Conservation (phyloP, 2,888 invertebrate species). For the Cheilosia pagana region DNA sequence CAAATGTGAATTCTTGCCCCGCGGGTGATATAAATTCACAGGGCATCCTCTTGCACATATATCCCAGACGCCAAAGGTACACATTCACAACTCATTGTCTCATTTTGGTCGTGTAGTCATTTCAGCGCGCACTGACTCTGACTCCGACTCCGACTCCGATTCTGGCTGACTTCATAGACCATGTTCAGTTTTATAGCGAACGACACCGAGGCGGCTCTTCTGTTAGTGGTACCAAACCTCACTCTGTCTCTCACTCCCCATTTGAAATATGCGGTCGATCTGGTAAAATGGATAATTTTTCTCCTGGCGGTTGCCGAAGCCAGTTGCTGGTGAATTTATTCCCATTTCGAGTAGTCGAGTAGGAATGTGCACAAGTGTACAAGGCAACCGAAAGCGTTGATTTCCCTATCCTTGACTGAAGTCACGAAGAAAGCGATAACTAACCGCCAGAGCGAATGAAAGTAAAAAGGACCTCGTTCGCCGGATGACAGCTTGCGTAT, state of each 20-base stretch:
- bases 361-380: slow-evolving; percentile 21
- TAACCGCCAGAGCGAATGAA: slow-evolving; percentile 42
- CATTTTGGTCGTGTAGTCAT: slow-evolving; percentile 65
- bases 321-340: slow-evolving; percentile 68
- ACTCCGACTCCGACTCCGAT: slow-evolving; percentile 4
- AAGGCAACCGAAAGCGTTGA: slow-evolving; percentile 38
- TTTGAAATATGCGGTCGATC: slow-evolving; percentile 74
- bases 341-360: slow-evolving; percentile 57
- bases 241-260: slow-evolving; percentile 56
- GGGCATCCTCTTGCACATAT: slow-evolving; percentile 9
- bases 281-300: slow-evolving; percentile 73
- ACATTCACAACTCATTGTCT: slow-evolving; percentile 70
- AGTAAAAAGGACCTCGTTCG: slow-evolving; percentile 56
- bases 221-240: slow-evolving; percentile 19
- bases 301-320: slow-evolving; percentile 58
- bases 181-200: slow-evolving; percentile 62
- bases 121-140: slow-evolving; percentile 28
- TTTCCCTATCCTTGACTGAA: slow-evolving; percentile 68
- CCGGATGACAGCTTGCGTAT: slow-evolving; percentile 69
- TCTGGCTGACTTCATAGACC: slow-evolving; percentile 59
- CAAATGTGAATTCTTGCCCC: slow-evolving; percentile 56
- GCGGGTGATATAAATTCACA: slow-evolving; percentile 68
- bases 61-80: slow-evolving; percentile 73
- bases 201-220: slow-evolving; percentile 68
- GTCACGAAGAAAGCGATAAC: slow-evolving; percentile 57